These are phyloP conservation scores for Miniopterus natalensis DNA, from an alignment of 2,113 vertebrate species.

Conservation along the genomic window DNA sequence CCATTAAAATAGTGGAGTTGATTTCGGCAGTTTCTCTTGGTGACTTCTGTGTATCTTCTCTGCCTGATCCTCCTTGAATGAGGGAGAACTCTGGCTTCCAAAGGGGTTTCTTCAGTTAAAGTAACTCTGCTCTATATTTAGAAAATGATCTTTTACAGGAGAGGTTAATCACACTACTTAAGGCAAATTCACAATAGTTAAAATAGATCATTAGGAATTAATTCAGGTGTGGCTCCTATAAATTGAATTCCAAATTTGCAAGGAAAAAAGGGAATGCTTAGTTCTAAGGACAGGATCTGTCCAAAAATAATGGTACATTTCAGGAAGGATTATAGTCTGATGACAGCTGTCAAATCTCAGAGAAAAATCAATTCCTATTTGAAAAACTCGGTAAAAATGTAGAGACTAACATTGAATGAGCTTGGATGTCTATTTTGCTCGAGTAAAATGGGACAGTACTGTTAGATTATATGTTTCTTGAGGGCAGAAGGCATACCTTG, in stretches of 20 bases:
- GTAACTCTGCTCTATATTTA: constrained; percentile 67
- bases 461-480: neutral
- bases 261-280: constrained; percentile 50
- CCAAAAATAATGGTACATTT: constrained; percentile 45
- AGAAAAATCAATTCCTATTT: constrained; percentile 49
- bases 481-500: neutral
- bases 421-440: constrained; percentile 6
- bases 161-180: constrained; percentile 80
- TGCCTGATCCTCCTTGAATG: neutral
- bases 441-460: neutral
- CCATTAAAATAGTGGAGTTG: neutral
- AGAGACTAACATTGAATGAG: neutral
- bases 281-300: constrained; percentile 44
- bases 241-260: constrained; percentile 76
- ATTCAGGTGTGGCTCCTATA: constrained; percentile 74
- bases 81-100: constrained; percentile 18
- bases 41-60: neutral
- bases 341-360: constrained; percentile 25
- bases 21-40: neutral
- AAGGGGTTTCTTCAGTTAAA: constrained; percentile 15
- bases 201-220: constrained; percentile 81
- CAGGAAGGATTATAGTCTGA: constrained; percentile 30
- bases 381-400: constrained; percentile 44
- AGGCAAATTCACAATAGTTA: constrained; percentile 81
- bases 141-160: constrained; percentile 68